A percentile compares a stretch with the other conserved stretches of the same genome.
Conservation (phyloP, 1,140 invertebrate genomes). For the Neotoxoptera formosana region DNA sequence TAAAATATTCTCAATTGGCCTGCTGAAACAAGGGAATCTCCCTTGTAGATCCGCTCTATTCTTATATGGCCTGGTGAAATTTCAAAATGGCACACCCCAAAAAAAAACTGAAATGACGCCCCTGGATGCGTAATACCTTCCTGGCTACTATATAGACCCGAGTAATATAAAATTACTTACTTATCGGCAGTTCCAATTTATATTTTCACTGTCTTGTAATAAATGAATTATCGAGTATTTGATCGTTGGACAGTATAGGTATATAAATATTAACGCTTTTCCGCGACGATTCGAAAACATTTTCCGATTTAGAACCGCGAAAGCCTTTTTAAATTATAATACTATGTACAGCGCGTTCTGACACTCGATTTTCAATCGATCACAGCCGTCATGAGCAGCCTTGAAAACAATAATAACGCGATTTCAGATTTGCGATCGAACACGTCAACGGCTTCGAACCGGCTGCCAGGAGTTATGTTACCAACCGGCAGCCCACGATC, state of each 20-base stretch:
- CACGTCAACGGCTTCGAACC: constrained; percentile 47
- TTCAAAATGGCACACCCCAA: no score
- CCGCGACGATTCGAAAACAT: neutral
- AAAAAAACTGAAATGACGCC: no score
- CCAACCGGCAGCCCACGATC: neutral
- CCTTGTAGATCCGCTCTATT: no score
- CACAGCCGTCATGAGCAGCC: neutral
- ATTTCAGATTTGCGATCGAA: constrained; percentile 45
- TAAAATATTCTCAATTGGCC: no score
- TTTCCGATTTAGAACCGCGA: neutral
- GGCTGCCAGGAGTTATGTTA: constrained; percentile 29
- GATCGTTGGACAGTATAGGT: neutral
- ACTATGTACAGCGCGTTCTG: neutral
- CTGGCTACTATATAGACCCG: no score
- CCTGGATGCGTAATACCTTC: no score
- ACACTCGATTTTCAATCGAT: neutral
- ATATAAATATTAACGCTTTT: neutral
- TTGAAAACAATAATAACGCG: no score
- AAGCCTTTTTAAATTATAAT: neutral
- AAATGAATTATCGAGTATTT: neutral
- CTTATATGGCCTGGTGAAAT: no score
- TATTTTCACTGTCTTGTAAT: neutral
- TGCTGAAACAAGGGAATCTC: no score
- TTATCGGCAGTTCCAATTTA: neutral
- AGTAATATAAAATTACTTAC: no score